These are phyloP conservation scores for Sebastes flavidus DNA, from an alignment of 2,797 vertebrate species.

Conservation along the genomic window DNA sequence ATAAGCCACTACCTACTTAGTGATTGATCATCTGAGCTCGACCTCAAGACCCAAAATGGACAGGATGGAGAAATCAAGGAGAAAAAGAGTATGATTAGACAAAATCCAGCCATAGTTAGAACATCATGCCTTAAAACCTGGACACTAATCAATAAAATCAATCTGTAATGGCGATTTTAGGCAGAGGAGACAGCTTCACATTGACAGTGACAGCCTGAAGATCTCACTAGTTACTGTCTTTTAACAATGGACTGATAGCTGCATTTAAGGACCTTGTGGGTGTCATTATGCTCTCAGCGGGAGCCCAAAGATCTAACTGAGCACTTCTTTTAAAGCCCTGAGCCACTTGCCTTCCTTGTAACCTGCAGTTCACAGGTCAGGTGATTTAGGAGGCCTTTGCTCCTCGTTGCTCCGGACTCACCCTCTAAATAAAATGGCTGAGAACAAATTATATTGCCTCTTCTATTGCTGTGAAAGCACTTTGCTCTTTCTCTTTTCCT, in stretches of 20 bases:
- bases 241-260: constrained; percentile 20
- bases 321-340: not conserved
- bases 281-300: constrained; percentile 2
- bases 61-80: not conserved
- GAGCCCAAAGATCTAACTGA: constrained; percentile 5
- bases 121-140: not conserved
- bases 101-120: not conserved
- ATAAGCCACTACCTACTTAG: not conserved
- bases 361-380: constrained; percentile 16
- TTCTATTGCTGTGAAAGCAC: not conserved
- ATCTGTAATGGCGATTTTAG: not conserved
- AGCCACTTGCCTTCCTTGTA: not conserved
- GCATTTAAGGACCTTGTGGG: constrained; percentile 14
- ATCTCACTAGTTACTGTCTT: constrained; percentile 26
- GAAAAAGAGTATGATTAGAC: not conserved
- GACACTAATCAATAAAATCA: constrained; percentile 21
- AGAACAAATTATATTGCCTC: not conserved
- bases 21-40: constrained; percentile 18
- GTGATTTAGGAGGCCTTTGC: constrained; percentile 24
- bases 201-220: not conserved
- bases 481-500: not conserved
- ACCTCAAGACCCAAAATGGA: not conserved
- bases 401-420: not conserved
- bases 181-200: not conserved
- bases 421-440: not conserved